phyloP scores from a whole-genome alignment of 2,113 vertebrate genomes.

The Corvus moneduloides region DNA sequence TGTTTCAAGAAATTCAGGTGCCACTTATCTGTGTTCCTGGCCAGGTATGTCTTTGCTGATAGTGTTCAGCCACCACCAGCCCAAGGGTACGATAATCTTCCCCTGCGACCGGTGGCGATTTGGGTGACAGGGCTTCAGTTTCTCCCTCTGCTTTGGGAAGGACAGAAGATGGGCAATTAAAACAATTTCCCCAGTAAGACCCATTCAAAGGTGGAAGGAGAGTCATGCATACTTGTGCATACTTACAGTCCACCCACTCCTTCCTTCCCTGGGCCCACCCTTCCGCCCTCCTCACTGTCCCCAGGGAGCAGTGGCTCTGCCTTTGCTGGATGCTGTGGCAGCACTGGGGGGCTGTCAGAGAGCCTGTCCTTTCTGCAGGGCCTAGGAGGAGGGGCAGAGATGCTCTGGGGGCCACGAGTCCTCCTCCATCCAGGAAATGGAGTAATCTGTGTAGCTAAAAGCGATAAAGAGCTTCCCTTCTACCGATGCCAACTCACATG shows the following conservation, averaged over 20 bases:
- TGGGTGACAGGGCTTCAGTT: not conserved
- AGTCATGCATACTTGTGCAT: not conserved
- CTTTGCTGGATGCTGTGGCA: not conserved
- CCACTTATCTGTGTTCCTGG: not conserved
- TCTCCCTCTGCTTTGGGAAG: not conserved
- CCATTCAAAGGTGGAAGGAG: constrained; percentile 7
- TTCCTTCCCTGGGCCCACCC: constrained; percentile 46
- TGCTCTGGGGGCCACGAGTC: accelerated
- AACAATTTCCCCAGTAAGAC: not conserved
- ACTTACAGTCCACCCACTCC: constrained; percentile 37
- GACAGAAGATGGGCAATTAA: not conserved
- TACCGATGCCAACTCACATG: accelerated
- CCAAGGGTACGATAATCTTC: accelerated
- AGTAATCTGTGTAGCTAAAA: not conserved
- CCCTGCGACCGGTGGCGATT: accelerated
- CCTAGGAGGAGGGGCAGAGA: not conserved
- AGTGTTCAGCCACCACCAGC: not conserved
- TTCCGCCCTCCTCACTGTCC: not conserved
- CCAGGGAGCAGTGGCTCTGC: not conserved
- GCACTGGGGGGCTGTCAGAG: not conserved
- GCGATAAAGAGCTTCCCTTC: not conserved
- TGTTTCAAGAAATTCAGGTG: not conserved
- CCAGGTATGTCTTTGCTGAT: not conserved
- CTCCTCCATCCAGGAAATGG: not conserved
- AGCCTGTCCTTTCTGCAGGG: not conserved